Percentiles rank a stretch among this genome's conserved stretches.
Conservation (phyloP, 1,140 invertebrate species). For the Psix sp. region DNA sequence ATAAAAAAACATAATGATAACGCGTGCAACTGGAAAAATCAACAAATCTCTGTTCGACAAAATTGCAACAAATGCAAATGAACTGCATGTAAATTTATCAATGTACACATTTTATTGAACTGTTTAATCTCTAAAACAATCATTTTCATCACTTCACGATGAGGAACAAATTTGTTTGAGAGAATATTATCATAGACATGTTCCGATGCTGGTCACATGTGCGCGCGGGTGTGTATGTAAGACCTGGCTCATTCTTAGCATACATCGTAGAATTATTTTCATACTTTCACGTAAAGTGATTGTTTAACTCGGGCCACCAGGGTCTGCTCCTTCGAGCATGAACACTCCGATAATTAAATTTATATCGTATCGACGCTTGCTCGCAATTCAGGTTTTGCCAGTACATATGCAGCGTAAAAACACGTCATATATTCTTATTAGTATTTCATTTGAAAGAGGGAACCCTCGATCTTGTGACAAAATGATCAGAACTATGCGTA, state of each 20-base stretch:
- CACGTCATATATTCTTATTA: constrained; percentile 50
- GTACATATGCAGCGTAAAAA: constrained; percentile 36
- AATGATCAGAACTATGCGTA: constrained; percentile 41
- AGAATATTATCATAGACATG: constrained; percentile 15
- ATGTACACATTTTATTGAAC: too few relatives aligned
- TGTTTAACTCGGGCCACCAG: constrained; percentile 69
- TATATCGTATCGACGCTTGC: constrained; percentile 70
- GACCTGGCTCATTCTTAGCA: constrained; percentile 59
- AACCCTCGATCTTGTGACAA: constrained; percentile 34
- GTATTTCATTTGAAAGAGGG: constrained; percentile 47
- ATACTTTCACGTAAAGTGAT: constrained; percentile 77
- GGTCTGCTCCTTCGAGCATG: constrained; percentile 72
- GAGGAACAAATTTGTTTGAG: constrained; percentile 41
- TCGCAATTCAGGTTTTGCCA: constrained; percentile 59
- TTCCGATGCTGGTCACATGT: constrained; percentile 41
- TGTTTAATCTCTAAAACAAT: too few relatives aligned
- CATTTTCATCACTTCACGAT: constrained; percentile 4
- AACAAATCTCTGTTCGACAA: too few relatives aligned
- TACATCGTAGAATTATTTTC: constrained; percentile 70
- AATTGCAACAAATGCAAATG: too few relatives aligned
- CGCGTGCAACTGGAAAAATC: too few relatives aligned
- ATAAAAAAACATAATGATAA: too few relatives aligned
- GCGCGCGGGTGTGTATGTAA: constrained; percentile 17
- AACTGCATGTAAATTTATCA: too few relatives aligned
- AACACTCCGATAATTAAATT: constrained; percentile 75